phyloP scores from a whole-genome alignment of 2,797 vertebrate genomes.

The Rousettus madagascariensis region DNA sequence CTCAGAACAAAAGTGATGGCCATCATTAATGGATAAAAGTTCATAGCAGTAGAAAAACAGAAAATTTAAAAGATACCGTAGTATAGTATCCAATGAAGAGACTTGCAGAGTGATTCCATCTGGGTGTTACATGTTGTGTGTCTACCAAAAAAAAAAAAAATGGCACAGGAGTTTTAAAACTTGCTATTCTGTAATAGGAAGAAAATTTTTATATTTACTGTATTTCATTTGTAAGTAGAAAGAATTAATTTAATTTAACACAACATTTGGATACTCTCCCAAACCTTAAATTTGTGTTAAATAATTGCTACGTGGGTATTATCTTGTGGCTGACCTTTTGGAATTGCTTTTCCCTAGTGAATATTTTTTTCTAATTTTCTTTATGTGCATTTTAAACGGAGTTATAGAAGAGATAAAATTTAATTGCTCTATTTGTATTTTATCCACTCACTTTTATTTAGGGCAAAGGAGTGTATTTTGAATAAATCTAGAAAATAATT shows the following conservation, averaged over 20 bases:
- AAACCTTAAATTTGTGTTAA: conserved; percentile 36
- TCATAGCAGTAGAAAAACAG: conserved; percentile 2
- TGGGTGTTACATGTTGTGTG: not conserved
- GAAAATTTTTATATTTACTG: not conserved
- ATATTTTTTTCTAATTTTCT: conserved; percentile 37
- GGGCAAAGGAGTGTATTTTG: not conserved
- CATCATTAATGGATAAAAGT: not conserved
- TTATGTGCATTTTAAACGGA: conserved; percentile 45
- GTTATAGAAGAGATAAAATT: not conserved
- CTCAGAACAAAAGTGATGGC: conserved; percentile 41
- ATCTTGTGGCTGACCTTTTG: conserved; percentile 46
- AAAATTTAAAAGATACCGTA: not conserved
- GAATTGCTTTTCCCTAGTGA: conserved; percentile 43
- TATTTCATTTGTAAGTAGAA: not conserved
- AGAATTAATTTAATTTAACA: conserved; percentile 41
- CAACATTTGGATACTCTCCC: not conserved
- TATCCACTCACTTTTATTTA: conserved; percentile 41
- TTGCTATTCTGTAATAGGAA: not conserved
- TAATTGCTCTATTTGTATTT: conserved; percentile 63
- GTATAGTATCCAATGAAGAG: not conserved
- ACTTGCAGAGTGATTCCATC: not conserved
- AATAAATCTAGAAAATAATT: conserved; percentile 20
- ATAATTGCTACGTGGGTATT: conserved; percentile 35
- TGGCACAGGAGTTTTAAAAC: not conserved
- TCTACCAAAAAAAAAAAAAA: not conserved